phyloP scores from a whole-genome alignment of 2,113 vertebrate species.

The Vulpes ferrilata region DNA sequence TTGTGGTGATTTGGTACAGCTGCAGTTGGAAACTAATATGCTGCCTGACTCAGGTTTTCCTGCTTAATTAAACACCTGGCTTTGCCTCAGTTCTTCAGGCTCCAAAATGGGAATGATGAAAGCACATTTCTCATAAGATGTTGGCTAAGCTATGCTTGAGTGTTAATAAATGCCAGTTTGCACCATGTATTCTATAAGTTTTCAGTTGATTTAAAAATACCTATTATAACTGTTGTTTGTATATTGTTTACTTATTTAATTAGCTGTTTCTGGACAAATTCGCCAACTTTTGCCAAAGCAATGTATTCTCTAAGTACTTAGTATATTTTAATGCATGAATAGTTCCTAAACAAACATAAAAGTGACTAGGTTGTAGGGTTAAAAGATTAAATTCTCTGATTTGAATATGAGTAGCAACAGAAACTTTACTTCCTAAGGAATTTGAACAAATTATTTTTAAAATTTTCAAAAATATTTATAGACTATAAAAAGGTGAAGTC shows the following conservation, averaged over 20 bases:
- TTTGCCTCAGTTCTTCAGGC: neutral
- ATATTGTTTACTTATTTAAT: conserved; percentile 20
- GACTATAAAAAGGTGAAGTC: neutral
- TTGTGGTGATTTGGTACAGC: neutral
- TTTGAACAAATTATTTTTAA: neutral
- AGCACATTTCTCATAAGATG: neutral
- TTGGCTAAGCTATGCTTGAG: neutral
- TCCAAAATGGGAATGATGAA: neutral
- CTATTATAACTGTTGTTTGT: neutral
- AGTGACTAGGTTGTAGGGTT: neutral
- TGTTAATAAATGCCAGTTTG: neutral
- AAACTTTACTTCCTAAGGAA: neutral
- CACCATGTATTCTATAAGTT: neutral
- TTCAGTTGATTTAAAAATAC: conserved; percentile 24
- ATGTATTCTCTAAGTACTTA: neutral
- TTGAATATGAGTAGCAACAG: conserved; percentile 10
- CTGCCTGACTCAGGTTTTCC: neutral
- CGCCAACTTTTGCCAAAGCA: conserved; percentile 19
- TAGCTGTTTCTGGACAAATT: neutral
- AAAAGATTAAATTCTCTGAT: neutral
- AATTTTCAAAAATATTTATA: neutral
- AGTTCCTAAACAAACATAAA: conserved; percentile 34
- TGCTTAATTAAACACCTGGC: neutral
- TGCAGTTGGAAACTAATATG: neutral
- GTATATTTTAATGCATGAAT: neutral